These are phyloP conservation scores for Kudoa iwatai DNA, from an alignment of 30 jellyfish, hydroid and myxozoan genomes.

Conservation along the genomic window DNA sequence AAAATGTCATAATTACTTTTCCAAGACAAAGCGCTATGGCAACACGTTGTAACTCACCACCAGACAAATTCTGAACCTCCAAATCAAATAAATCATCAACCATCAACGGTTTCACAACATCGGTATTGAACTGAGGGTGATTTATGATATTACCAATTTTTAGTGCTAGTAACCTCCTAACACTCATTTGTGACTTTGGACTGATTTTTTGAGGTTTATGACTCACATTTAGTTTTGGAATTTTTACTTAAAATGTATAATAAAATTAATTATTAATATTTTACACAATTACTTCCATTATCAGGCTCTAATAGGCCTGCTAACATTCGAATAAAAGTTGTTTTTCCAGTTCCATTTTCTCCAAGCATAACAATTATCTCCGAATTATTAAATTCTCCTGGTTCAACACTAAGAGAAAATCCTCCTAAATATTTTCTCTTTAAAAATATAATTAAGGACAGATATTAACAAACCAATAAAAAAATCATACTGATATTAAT, in stretches of 20 bases:
- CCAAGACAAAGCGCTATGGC: conserved; percentile 72
- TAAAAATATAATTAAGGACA: too few species aligned
- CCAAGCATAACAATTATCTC: conserved; percentile 73
- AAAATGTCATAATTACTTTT: conserved; percentile 8
- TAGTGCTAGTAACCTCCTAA: conserved; percentile 42
- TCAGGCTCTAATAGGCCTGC: conserved; percentile 65
- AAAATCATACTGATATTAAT: too few species aligned
- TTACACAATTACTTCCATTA: conserved; percentile 10
- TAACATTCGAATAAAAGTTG: conserved; percentile 75
- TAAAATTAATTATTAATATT: too few species aligned
- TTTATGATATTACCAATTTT: conserved; percentile 47
- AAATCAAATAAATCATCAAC: conserved; percentile 37
- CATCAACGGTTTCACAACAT: conserved; percentile 55
- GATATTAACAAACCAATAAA: too few species aligned
- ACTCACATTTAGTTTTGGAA: conserved; percentile 49
- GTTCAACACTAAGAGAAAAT: conserved; percentile 16
- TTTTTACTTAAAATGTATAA: background rate
- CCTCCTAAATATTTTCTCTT: too few species aligned
- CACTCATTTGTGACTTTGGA: conserved; percentile 61
- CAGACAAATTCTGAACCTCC: conserved; percentile 82
- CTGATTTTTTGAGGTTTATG: conserved; percentile 95
- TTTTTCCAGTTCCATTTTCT: conserved; percentile 88
- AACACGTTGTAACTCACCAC: conserved; percentile 93
- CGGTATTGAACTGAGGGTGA: conserved; percentile 79
- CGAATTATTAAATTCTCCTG: conserved; percentile 61